A percentile compares a stretch with the other conserved stretches of the same genome.
These are phyloP conservation scores for Harpagoxenus sublaevis DNA, from an alignment of 2,888 invertebrate species.

Conservation along the genomic window DNA sequence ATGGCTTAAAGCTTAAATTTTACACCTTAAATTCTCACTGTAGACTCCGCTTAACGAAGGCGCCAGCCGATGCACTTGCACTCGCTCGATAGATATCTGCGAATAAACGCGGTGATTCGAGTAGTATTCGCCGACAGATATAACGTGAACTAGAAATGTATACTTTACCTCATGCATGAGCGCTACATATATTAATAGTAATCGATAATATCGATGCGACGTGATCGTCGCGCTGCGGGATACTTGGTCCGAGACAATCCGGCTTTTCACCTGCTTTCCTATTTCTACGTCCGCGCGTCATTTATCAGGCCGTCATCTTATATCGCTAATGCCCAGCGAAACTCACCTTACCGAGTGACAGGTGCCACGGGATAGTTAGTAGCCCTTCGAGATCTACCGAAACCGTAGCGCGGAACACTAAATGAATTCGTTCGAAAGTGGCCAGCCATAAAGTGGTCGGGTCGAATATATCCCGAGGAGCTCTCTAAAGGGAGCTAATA, in stretches of 20 bases:
- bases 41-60: too few species aligned
- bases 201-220: conserved; percentile 59
- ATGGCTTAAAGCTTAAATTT: too few species aligned
- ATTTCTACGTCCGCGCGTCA: conserved; percentile 63
- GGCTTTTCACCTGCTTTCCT: conserved; percentile 74
- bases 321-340: conserved; percentile 65
- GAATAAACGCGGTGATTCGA: not conserved
- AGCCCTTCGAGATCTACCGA: conserved; percentile 55
- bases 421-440: conserved; percentile 62
- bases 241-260: not conserved
- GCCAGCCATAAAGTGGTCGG: conserved; percentile 11
- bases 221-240: conserved; percentile 26
- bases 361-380: conserved; percentile 69
- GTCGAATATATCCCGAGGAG: conserved; percentile 40
- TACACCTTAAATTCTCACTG: too few species aligned
- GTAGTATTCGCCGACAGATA: not conserved
- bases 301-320: conserved; percentile 73
- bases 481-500: conserved; percentile 30
- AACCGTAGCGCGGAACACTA: conserved; percentile 60
- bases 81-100: not conserved
- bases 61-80: not conserved
- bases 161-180: not conserved
- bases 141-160: not conserved
- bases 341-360: conserved; percentile 71
- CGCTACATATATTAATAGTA: not conserved